phyloP scores from a whole-genome alignment of 2,888 invertebrate genomes.

The Clitarchus hookeri region DNA sequence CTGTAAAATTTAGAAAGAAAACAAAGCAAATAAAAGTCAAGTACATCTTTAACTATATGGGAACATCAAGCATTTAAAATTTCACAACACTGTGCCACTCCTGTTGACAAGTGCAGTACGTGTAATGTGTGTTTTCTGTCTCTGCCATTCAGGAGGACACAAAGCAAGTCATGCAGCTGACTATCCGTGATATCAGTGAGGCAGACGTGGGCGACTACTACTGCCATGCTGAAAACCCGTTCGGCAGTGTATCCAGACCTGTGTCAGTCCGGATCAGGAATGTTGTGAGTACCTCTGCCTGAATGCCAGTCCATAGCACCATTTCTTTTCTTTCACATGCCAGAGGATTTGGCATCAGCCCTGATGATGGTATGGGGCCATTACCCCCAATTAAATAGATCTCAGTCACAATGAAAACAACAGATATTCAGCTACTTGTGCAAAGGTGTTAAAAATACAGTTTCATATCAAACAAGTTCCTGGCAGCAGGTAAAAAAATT shows the following conservation, averaged over 20 bases:
- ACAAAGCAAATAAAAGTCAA: too few relatives aligned
- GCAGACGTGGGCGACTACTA: constrained; percentile 79
- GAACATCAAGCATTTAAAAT: too few relatives aligned
- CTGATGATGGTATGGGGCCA: too few relatives aligned
- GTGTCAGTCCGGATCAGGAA: constrained; percentile 74
- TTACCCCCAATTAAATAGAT: not conserved
- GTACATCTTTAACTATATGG: too few relatives aligned
- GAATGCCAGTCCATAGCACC: not conserved
- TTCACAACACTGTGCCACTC: too few relatives aligned
- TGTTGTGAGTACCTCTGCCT: constrained; percentile 49
- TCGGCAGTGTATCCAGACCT: constrained; percentile 72
- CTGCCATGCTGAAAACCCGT: constrained; percentile 84
- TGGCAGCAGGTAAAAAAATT: too few relatives aligned
- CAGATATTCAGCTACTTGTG: not conserved
- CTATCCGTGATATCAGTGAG: constrained; percentile 72
- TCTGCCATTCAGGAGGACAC: constrained; percentile 61
- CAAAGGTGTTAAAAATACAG: too few relatives aligned
- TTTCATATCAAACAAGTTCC: too few relatives aligned
- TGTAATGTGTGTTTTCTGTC: not conserved
- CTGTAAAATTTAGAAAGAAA: too few relatives aligned
- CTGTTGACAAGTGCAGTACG: too few relatives aligned
- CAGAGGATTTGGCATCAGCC: too few relatives aligned
- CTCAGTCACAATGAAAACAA: too few relatives aligned
- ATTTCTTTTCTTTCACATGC: constrained; percentile 18
- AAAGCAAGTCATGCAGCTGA: constrained; percentile 74